Base-by-base conservation (phyloP, 2,113 vertebrate genomes). In the Acrocephalus kingi region DNA sequence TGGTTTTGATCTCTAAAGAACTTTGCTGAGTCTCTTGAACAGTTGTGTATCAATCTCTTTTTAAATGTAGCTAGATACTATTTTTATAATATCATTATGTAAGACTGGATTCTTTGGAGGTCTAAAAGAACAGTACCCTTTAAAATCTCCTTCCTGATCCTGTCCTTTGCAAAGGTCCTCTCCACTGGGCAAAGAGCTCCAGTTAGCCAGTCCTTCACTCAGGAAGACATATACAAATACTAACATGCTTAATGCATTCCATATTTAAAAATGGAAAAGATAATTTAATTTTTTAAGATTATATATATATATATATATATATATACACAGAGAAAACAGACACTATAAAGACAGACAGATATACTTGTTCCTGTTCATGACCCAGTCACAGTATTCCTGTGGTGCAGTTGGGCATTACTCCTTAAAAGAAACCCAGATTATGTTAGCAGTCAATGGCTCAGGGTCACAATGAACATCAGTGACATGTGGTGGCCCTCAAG, bases 21-120 rank as follows among this genome's bases (percentile, higher is more conserved):
- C 7, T 66, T 56, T 5, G 0, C 28, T 54, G 39, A 28, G 19
- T 11, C 8, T 85, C 10, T 18, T 51, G 17, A 25, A 41, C 12
- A 61, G 18, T 37, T 89, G 19, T 24, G 1, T 21, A 75, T 33
- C 48, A 58, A 5, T 69, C 9, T 55, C 37, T 80, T 59, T 85
- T 79, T 14, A 63, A 89, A 54, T 27, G 3, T 18, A 84, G 17
- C 6, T 37, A 66, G 17, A 25, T 1, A 2, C 0, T 33, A 13
- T 68, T 71, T 64, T 63, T 15, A 3, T 67, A 59, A 31, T 51
- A 73, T 13, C 7, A 15, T 19, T 45, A 3, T 1, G 0, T 45
- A 31, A 13, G 33, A 22, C 8, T 4, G 1, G 16, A 46, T 49
- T 20, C 0, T 71, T 55, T 61, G 33, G 13, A 16, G 1, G 0